Conservation (phyloP, 2,113 vertebrate species). For the Eurystomus gularis region DNA sequence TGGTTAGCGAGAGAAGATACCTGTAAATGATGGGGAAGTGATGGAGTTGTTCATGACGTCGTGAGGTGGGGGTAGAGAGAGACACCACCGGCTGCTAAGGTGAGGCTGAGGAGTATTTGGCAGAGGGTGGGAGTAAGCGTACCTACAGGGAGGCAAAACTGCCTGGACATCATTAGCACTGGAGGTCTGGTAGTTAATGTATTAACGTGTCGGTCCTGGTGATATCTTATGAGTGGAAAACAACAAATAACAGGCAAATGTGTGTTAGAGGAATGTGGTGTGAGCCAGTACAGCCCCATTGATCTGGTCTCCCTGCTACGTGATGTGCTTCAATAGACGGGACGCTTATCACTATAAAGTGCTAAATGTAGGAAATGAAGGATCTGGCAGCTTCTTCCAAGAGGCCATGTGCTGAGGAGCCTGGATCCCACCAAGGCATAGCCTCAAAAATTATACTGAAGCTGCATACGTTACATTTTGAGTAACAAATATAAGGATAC, state of each 20-base stretch:
- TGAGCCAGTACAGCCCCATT: too few species aligned
- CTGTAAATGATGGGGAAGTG: accelerated
- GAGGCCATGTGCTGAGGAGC: neutral
- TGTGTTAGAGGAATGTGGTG: accelerated
- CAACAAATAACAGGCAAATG: accelerated
- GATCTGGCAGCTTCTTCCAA: neutral
- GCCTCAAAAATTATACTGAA: neutral
- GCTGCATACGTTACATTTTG: neutral
- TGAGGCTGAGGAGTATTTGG: accelerated
- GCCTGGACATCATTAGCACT: accelerated
- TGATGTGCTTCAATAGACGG: accelerated
- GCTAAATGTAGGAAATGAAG: neutral
- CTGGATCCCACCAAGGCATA: neutral
- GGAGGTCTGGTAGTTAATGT: neutral
- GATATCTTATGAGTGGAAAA: neutral
- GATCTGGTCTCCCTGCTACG: neutral
- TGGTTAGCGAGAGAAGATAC: neutral
- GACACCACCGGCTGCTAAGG: accelerated
- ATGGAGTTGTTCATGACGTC: neutral
- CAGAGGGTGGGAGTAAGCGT: neutral
- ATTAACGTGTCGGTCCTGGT: neutral
- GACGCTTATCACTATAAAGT: neutral
- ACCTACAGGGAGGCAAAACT: too few species aligned
- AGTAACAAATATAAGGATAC: neutral
- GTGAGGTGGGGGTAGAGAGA: neutral